Evolutionary conservation across 2,113 vertebrate species (phyloP).

Genomic region (Seriola quinqueradiata): DNA sequence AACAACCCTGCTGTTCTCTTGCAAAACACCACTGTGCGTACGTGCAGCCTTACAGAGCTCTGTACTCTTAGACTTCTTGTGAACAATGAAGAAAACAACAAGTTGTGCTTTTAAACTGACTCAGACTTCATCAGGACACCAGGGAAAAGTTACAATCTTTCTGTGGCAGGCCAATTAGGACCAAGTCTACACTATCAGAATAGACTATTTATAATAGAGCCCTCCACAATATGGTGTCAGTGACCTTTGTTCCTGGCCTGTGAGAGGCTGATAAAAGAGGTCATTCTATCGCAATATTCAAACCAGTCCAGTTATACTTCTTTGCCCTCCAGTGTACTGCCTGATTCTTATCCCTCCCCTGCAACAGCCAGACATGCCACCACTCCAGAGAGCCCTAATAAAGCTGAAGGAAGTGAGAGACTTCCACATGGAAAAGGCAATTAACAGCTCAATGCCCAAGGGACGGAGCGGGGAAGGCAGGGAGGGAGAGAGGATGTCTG

Average conservation of each 20-base stretch:
- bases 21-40: background rate
- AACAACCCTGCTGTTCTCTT: background rate
- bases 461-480: constrained; percentile 45
- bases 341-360: constrained; percentile 67
- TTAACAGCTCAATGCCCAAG: constrained; percentile 74
- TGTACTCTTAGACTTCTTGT: background rate
- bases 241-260: constrained; percentile 67
- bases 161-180: constrained; percentile 40
- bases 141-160: constrained; percentile 24
- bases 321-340: constrained; percentile 38
- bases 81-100: background rate
- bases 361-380: constrained; percentile 52
- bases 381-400: constrained; percentile 59
- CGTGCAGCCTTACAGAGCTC: background rate
- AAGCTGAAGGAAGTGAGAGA: constrained; percentile 72
- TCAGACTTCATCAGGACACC: constrained; percentile 35
- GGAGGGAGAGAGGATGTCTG: constrained; percentile 41
- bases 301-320: constrained; percentile 39
- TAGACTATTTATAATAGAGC: constrained; percentile 35
- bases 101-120: constrained; percentile 21
- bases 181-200: constrained; percentile 29
- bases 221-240: constrained; percentile 34
- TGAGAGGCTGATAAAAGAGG: constrained; percentile 61
- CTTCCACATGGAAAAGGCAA: constrained; percentile 78
- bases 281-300: constrained; percentile 44